Evolutionary conservation across 1,140 invertebrate species (phyloP).

Genomic region (Papilio xuthus): DNA sequence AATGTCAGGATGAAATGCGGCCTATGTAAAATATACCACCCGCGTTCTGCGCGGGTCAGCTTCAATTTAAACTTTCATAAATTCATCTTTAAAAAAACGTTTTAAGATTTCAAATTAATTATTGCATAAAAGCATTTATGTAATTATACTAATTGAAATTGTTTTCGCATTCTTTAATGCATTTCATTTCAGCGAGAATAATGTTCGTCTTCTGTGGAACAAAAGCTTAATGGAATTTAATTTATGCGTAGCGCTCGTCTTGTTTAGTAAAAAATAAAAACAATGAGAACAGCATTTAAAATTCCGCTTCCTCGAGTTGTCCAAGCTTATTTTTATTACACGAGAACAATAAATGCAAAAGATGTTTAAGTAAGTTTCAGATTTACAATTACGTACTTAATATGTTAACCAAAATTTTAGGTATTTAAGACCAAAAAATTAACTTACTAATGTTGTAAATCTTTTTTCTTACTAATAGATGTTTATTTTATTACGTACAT

Average conservation of each 20-base stretch:
- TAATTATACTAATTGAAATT: slow-evolving; percentile 40
- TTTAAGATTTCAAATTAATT: slow-evolving; percentile 33
- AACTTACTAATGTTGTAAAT: no score
- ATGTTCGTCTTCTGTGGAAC: slow-evolving; percentile 43
- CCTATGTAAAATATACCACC: slow-evolving; percentile 67
- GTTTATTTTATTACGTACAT: no score
- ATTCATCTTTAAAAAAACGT: slow-evolving; percentile 52
- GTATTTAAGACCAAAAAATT: no score
- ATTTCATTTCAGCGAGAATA: slow-evolving; percentile 28
- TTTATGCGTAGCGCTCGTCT: slow-evolving; percentile 57
- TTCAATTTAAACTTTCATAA: slow-evolving; percentile 64
- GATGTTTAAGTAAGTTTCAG: neutral
- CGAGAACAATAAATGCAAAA: neutral
- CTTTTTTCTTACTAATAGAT: no score
- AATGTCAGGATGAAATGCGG: slow-evolving; percentile 64
- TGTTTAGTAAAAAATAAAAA: slow-evolving; percentile 49
- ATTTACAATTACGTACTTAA: neutral
- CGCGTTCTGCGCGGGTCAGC: slow-evolving; percentile 63
- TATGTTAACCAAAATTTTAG: no score
- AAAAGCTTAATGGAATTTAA: slow-evolving; percentile 65
- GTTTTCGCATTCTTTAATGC: slow-evolving; percentile 24
- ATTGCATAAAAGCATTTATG: slow-evolving; percentile 24
- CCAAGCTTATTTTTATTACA: slow-evolving; percentile 48
- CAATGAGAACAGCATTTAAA: slow-evolving; percentile 32
- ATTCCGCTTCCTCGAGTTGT: neutral